A percentile compares a stretch with the other conserved stretches of the same genome.
These are phyloP conservation scores for Dascillus cervinus DNA, from an alignment of 2,888 invertebrate species.

Conservation along the genomic window DNA sequence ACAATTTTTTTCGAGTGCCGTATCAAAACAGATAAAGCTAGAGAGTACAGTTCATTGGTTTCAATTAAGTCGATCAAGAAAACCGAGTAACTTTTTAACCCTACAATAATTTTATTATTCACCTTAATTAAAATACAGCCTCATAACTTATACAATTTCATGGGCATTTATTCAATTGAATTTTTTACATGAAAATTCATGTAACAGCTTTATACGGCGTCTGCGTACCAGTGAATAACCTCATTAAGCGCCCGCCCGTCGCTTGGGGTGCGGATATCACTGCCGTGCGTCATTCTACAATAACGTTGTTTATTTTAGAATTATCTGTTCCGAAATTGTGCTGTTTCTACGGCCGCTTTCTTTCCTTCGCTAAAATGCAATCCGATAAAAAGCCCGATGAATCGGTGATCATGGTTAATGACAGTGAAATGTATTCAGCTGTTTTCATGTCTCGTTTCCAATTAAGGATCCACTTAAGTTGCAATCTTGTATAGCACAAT, in stretches of 20 bases:
- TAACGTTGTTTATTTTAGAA: constrained; percentile 15
- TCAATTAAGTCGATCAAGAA: too few species aligned
- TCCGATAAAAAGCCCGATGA: background rate
- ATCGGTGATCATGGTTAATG: background rate
- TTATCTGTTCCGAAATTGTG: too few species aligned
- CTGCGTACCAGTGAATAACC: constrained; percentile 18
- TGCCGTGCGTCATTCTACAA: constrained; percentile 12
- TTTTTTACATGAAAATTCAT: constrained; percentile 14
- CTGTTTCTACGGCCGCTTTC: too few species aligned
- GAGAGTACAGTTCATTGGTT: too few species aligned
- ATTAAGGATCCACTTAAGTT: constrained; percentile 19
- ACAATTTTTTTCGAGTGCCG: too few species aligned
- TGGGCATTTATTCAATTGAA: constrained; percentile 15
- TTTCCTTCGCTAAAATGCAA: too few species aligned
- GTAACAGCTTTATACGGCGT: constrained; percentile 14
- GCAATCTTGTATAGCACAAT: constrained; percentile 29
- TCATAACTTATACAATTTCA: too few species aligned
- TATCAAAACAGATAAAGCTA: too few species aligned
- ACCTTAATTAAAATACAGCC: too few species aligned
- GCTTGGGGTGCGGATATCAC: constrained; percentile 12
- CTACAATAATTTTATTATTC: too few species aligned
- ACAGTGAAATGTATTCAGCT: constrained; percentile 1
- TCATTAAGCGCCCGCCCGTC: constrained; percentile 14
- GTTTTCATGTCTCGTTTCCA: constrained; percentile 21
- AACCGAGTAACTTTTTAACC: too few species aligned